Conservation (phyloP, 2,888 invertebrate genomes). For the Platycheirus rosarum region DNA sequence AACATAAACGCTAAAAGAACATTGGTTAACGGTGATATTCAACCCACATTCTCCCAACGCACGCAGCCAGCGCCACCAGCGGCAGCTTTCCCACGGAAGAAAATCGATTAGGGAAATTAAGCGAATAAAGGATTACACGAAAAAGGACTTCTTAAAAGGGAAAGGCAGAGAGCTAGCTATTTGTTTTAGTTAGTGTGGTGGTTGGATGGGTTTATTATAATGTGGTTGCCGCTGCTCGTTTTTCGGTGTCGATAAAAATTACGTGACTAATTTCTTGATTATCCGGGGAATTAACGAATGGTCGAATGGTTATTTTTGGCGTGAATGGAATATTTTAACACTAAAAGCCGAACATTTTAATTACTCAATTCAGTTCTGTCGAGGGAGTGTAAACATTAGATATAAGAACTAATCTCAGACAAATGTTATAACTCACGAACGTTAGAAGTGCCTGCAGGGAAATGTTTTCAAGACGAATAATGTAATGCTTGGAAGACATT, state of each 20-base stretch:
- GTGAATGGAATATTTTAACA: slow-evolving; percentile 30
- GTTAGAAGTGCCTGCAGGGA: too few relatives aligned
- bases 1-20: slow-evolving; percentile 2
- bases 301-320: slow-evolving; percentile 13
- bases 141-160: slow-evolving; percentile 23
- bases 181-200: slow-evolving; percentile 7
- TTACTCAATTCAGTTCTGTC: neutral
- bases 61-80: neutral
- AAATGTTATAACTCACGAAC: slow-evolving; percentile 5
- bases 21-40: slow-evolving; percentile 15
- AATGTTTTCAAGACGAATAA: too few relatives aligned
- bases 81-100: slow-evolving; percentile 54
- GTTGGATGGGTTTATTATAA: slow-evolving; percentile 30
- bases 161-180: slow-evolving; percentile 20
- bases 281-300: slow-evolving; percentile 19
- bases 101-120: slow-evolving; percentile 70
- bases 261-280: slow-evolving; percentile 60
- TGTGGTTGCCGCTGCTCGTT: neutral
- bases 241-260: slow-evolving; percentile 52
- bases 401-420: slow-evolving; percentile 18
- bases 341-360: slow-evolving; percentile 21
- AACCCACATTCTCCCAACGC: neutral
- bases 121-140: slow-evolving; percentile 62
- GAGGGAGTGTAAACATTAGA: neutral
- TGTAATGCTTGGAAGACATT: too few relatives aligned